These are phyloP conservation scores for Apantesis nais DNA, from an alignment of 2,888 invertebrate species.

Conservation along the genomic window DNA sequence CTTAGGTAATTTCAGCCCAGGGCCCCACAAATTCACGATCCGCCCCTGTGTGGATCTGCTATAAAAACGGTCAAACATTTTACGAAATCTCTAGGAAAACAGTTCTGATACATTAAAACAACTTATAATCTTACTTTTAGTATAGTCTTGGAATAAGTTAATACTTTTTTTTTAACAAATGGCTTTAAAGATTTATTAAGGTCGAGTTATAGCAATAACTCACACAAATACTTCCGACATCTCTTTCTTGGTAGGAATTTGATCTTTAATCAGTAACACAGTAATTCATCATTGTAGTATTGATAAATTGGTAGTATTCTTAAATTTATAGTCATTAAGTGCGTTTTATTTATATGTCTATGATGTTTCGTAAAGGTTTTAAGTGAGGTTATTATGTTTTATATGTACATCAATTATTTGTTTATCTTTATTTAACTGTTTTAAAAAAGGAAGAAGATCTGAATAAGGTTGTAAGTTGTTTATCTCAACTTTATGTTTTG, in stretches of 20 bases:
- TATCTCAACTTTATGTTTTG: no score
- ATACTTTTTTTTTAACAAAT: background rate
- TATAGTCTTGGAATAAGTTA: no score
- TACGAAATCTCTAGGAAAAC: no score
- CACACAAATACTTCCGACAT: background rate
- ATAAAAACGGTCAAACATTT: no score
- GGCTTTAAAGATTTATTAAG: background rate
- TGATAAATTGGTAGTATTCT: background rate
- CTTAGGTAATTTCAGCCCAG: no score
- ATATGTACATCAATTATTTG: background rate
- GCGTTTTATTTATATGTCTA: background rate
- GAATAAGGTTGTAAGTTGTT: no score
- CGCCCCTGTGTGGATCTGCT: no score
- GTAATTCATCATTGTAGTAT: background rate
- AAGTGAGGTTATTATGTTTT: background rate
- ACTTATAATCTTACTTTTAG: no score
- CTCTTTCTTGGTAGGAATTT: background rate
- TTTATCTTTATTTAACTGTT: background rate
- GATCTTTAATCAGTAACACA: background rate
- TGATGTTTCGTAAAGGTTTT: background rate
- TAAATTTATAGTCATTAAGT: background rate
- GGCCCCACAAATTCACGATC: no score
- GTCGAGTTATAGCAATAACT: background rate
- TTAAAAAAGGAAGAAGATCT: background rate
- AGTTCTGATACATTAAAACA: no score